phyloP scores from a whole-genome alignment of 2,888 invertebrate species.

The Odontomyia ornata region DNA sequence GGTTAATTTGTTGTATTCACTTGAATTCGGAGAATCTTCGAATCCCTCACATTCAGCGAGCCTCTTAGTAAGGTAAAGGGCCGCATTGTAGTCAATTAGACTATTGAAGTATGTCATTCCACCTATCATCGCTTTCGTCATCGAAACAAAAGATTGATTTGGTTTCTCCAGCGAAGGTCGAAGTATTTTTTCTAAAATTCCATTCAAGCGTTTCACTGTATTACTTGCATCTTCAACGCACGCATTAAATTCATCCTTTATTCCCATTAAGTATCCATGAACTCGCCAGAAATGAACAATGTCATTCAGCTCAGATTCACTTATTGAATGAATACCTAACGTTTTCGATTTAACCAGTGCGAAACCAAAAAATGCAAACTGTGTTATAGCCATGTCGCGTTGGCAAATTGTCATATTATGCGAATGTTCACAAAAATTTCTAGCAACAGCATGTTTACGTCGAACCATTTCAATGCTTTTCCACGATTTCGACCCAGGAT shows the following conservation, averaged over 20 bases:
- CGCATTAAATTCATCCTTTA: constrained; percentile 82
- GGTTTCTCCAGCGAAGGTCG: constrained; percentile 70
- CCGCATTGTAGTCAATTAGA: constrained; percentile 68
- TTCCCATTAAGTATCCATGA: constrained; percentile 81
- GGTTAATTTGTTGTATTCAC: constrained; percentile 5
- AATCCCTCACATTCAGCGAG: constrained; percentile 70
- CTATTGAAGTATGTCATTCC: constrained; percentile 77
- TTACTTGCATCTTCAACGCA: constrained; percentile 72
- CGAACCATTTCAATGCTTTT: constrained; percentile 74
- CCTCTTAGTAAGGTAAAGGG: constrained; percentile 68
- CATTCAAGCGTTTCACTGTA: constrained; percentile 66
- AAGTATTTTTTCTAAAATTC: constrained; percentile 70
- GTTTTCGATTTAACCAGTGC: constrained; percentile 70
- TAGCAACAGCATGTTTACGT: constrained; percentile 72
- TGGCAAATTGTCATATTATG: constrained; percentile 74
- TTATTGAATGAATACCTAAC: constrained; percentile 72
- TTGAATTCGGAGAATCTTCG: constrained; percentile 63
- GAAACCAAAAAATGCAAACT: constrained; percentile 87
- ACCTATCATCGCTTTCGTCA: constrained; percentile 71
- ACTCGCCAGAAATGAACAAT: constrained; percentile 86
- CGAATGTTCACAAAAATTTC: constrained; percentile 63
- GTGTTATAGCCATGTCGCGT: constrained; percentile 84
- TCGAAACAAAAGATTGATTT: constrained; percentile 71
- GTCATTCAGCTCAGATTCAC: constrained; percentile 73
- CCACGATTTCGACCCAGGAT: constrained; percentile 72